A percentile compares a stretch with the other conserved stretches of the same genome.
Conservation (phyloP, 2,888 invertebrate genomes). For the Lepeophtheirus nordmannii region DNA sequence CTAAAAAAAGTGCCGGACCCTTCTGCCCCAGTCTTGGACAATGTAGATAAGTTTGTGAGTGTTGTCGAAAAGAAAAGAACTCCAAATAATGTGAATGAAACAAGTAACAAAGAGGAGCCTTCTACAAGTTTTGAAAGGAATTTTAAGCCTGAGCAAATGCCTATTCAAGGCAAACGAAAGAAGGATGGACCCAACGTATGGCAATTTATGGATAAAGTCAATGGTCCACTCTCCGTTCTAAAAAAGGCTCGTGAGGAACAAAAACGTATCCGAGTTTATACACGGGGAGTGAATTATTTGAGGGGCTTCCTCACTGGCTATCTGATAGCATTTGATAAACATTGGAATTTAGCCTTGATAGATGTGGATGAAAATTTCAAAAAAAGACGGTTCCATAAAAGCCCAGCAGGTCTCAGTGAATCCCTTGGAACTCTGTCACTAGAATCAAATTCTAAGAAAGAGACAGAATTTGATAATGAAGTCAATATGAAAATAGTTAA, state of each 20-base stretch:
- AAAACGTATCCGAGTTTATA: conserved; percentile 46
- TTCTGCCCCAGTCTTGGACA: background rate
- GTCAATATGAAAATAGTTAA: background rate
- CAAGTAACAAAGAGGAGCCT: too few relatives aligned
- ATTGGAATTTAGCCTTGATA: conserved; percentile 72
- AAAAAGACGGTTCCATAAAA: conserved; percentile 31
- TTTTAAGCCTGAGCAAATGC: conserved; percentile 22
- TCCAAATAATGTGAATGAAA: too few relatives aligned
- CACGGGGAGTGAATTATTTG: conserved; percentile 52
- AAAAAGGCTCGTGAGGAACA: conserved; percentile 3
- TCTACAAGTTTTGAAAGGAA: background rate
- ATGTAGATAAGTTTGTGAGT: background rate
- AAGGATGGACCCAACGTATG: conserved; percentile 11
- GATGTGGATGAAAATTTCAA: conserved; percentile 67
- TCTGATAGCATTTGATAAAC: conserved; percentile 74
- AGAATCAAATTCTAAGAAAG: too few relatives aligned
- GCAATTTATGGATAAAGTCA: conserved; percentile 18
- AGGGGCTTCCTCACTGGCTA: conserved; percentile 63
- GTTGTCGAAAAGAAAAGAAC: background rate
- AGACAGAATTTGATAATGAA: background rate
- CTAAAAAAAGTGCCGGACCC: background rate
- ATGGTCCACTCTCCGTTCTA: conserved; percentile 7
- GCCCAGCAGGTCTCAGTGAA: background rate
- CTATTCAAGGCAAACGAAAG: background rate
- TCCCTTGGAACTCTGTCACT: background rate